Conservation (phyloP, 2,888 invertebrate genomes). For the Perithous albicinctus region DNA sequence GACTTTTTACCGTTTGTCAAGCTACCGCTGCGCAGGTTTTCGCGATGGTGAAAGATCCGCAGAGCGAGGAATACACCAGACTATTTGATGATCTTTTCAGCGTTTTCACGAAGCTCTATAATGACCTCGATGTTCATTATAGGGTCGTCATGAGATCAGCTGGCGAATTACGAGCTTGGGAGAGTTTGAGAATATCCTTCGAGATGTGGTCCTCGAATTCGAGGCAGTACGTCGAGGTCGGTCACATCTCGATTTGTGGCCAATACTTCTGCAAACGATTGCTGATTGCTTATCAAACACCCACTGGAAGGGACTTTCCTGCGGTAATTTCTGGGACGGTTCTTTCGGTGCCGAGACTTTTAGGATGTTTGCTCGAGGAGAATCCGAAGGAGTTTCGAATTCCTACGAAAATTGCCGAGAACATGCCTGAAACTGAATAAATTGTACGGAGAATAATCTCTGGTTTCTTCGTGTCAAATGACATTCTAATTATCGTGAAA, state of each 20-base stretch:
- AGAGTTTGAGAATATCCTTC: slow-evolving; percentile 89
- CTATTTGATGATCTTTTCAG: slow-evolving; percentile 87
- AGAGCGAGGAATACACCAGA: slow-evolving; percentile 84
- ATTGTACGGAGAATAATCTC: not conserved
- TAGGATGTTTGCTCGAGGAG: slow-evolving; percentile 91
- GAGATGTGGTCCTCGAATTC: slow-evolving; percentile 91
- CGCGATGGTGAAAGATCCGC: slow-evolving; percentile 85
- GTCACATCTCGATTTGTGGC: slow-evolving; percentile 89
- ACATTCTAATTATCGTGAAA: not conserved
- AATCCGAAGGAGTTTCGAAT: slow-evolving; percentile 83
- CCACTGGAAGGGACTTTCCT: slow-evolving; percentile 87
- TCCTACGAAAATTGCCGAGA: slow-evolving; percentile 72
- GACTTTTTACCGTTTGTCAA: slow-evolving; percentile 90
- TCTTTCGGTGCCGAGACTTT: slow-evolving; percentile 90
- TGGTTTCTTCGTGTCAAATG: not conserved
- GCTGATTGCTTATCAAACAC: slow-evolving; percentile 88
- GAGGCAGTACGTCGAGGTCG: slow-evolving; percentile 90
- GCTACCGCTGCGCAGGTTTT: slow-evolving; percentile 89
- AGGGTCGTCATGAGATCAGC: slow-evolving; percentile 88
- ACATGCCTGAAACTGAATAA: slow-evolving; percentile 53
- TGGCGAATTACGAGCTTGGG: slow-evolving; percentile 87
- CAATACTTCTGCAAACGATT: slow-evolving; percentile 92
- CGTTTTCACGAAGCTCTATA: slow-evolving; percentile 87
- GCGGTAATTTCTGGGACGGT: slow-evolving; percentile 90
- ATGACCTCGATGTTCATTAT: slow-evolving; percentile 89